phyloP scores from a whole-genome alignment of 2,113 vertebrate genomes.

The Thunnus maccoyii region DNA sequence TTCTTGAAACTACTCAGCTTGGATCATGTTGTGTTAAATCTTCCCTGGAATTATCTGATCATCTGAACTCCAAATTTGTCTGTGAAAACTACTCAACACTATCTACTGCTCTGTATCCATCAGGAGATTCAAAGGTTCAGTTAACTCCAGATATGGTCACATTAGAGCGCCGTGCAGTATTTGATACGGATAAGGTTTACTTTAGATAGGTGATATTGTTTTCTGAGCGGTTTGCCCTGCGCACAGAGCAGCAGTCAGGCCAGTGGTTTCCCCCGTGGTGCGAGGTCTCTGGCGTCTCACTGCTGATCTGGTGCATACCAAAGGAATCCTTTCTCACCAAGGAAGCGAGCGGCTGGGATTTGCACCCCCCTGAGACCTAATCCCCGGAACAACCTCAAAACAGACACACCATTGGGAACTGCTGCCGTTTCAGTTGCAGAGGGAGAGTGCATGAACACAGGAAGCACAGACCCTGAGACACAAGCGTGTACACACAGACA shows the following conservation, averaged over 20 bases:
- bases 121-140: conserved; percentile 35
- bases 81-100: conserved; percentile 28
- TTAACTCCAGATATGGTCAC: conserved; percentile 70
- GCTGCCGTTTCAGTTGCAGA: conserved; percentile 71
- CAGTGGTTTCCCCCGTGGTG: conserved; percentile 53
- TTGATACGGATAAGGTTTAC: conserved; percentile 63
- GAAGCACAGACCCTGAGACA: conserved; percentile 24
- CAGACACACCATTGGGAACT: conserved; percentile 75
- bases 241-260: conserved; percentile 30
- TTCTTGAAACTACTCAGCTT: conserved; percentile 5
- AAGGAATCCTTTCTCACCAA: conserved; percentile 84
- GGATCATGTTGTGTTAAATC: conserved; percentile 38
- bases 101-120: conserved; percentile 24
- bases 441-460: conserved; percentile 6
- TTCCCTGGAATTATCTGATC: conserved; percentile 24
- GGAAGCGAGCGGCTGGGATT: conserved; percentile 80
- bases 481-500: not conserved
- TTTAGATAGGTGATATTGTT: conserved; percentile 69
- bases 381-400: conserved; percentile 84
- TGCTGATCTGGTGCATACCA: conserved; percentile 84
- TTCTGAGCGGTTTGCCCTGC: conserved; percentile 56
- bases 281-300: conserved; percentile 72
- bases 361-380: conserved; percentile 81
- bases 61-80: conserved; percentile 62
- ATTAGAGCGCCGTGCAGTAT: conserved; percentile 32